Conservation (phyloP, 1,140 invertebrate genomes). For the Drosophila miranda region DNA sequence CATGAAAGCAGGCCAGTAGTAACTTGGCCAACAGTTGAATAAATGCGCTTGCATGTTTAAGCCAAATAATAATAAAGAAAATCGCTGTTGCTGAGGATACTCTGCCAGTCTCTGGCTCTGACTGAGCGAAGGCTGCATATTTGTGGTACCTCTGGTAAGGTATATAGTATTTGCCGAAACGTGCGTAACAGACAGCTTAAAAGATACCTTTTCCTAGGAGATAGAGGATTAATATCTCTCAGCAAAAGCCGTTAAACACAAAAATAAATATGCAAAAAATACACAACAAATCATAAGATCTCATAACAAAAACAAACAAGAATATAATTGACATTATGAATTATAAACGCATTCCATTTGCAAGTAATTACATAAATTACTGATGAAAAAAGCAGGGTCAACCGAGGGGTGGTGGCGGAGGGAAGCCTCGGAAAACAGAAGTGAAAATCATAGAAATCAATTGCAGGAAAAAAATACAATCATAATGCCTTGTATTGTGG, state of each 20-base stretch:
- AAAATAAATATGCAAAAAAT: slow-evolving; percentile 5
- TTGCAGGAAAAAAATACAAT: slow-evolving; percentile 51
- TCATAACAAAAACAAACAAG: slow-evolving; percentile 11
- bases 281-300: slow-evolving; percentile 34
- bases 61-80: slow-evolving; percentile 72
- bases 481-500: slow-evolving; percentile 6
- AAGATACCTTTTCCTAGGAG: not conserved
- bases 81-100: slow-evolving; percentile 27
- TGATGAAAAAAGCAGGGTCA: slow-evolving; percentile 23
- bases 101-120: no score
- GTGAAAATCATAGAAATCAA: slow-evolving; percentile 27
- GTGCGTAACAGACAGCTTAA: no score
- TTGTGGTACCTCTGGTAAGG: no score
- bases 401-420: not conserved
- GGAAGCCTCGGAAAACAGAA: not conserved
- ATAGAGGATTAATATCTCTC: not conserved
- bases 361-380: slow-evolving; percentile 54
- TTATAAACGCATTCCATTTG: slow-evolving; percentile 42
- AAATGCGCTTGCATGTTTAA: slow-evolving; percentile 74
- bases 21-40: slow-evolving; percentile 57
- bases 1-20: slow-evolving; percentile 33
- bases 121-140: no score
- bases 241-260: not conserved
- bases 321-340: slow-evolving; percentile 40
- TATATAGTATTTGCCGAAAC: no score